Evolutionary conservation across 1,140 invertebrate genomes (phyloP).

Genomic region (Papilio polyxenes): DNA sequence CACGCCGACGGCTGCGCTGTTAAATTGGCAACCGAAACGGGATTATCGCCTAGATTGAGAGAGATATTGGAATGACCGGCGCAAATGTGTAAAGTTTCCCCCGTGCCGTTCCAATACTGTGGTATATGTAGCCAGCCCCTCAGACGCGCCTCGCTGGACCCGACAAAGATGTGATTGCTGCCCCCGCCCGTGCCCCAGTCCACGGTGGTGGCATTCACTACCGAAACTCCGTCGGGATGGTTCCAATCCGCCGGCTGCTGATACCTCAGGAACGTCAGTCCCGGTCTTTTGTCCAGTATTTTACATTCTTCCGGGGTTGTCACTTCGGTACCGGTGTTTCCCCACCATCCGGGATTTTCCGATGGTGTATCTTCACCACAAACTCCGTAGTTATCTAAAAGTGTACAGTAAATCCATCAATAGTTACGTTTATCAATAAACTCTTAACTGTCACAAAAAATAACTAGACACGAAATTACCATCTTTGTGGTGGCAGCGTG

Average conservation of each 20-base stretch:
- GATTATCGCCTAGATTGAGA: constrained; percentile 55
- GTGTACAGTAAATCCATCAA: background rate
- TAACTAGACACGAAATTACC: constrained; percentile 70
- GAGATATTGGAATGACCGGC: constrained; percentile 82
- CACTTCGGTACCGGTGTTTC: constrained; percentile 89
- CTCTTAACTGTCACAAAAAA: too few relatives aligned
- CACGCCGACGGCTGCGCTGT: constrained; percentile 86
- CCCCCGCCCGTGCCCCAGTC: constrained; percentile 87
- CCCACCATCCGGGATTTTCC: constrained; percentile 94
- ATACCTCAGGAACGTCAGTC: constrained; percentile 93
- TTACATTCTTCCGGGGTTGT: constrained; percentile 89
- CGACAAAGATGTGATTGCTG: constrained; percentile 84
- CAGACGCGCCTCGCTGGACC: constrained; percentile 87
- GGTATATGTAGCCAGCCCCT: constrained; percentile 90
- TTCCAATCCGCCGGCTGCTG: constrained; percentile 91
- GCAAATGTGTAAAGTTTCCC: constrained; percentile 87
- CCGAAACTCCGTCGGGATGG: constrained; percentile 91
- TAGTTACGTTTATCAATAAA: background rate
- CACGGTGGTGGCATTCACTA: constrained; percentile 91
- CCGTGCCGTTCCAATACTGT: constrained; percentile 84
- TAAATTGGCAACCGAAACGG: constrained; percentile 81
- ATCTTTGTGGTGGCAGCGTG: constrained; percentile 92
- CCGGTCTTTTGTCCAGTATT: constrained; percentile 89
- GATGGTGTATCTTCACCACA: constrained; percentile 90
- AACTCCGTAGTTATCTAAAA: constrained; percentile 88